Evolutionary conservation across 2,797 vertebrate species (phyloP), one percentile per base, ranked within the genome.

Genomic region (Anas bernieri): DNA sequence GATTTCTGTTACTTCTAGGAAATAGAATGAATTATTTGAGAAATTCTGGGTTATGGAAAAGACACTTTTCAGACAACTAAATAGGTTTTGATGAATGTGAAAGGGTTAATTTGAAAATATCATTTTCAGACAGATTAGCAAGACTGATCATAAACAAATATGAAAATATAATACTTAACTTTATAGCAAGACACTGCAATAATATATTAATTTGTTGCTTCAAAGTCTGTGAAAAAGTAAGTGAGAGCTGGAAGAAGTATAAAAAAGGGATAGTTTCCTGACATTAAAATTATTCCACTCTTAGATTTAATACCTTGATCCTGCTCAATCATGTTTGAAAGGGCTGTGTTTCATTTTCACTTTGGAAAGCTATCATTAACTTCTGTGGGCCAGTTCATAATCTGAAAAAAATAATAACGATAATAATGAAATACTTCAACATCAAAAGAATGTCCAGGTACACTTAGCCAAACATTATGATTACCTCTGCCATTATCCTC

Each of bases 141-240:
- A 48, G 16, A 77, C 55, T 90, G 41, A 70, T 25, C 14, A 2
- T 50, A 63, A 68, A 81, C 73, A 66, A 43, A 76, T 77, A 63
- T 85, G 72, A 95, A 74, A 17, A 58, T 90, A 46, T 50, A 88
- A 43, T 41, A 46, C 48, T 52, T 68, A 83, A 17, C 7, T 8
- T 90, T 46, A 28, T 77, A 72, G 54, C 28, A 88, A 88, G 70
- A 84, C 87, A 10, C 18, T 91, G 30, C 30, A 82, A 35, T 17
- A 91, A 86, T 75, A 58, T 50, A 83, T 72, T 88, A 69, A 70
- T 61, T 67, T 88, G 13, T 56, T 94, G 37, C 52, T 80, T 90
- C 90, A 77, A 82, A 93, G 17, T 62, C 43, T 15, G 9, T 45
- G 28, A 61, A 86, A 95, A 94, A 73, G 6, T 28, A 50, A n/a